Evolutionary conservation across 92 coral and sea anemone species (phyloP), one percentile per base, ranked within the genome.

Genomic region (Epizoanthus scotinus): DNA sequence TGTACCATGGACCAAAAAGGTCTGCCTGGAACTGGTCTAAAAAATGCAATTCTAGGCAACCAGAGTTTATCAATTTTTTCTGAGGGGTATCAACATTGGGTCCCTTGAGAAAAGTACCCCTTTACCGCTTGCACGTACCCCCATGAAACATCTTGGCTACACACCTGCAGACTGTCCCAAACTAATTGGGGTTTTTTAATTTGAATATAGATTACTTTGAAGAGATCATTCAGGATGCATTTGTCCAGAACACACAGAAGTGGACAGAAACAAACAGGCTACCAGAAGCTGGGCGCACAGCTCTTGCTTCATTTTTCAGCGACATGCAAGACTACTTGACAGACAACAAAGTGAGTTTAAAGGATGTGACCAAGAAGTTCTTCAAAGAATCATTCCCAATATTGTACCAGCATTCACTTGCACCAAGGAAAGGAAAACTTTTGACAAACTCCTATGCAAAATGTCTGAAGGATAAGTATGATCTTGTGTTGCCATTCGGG

Each of bases 391-490:
- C 94, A 5, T 96, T 86, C 70, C 94, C 96, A 56, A 74, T 92
- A 25, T 71, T 96, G 27, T 89, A 86, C 60, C 84, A 87, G 62
- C 84, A 82, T 24, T 54, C 87, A 10, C 78, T 90, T 47, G 77
- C 78, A 61, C 27, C 58, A 68, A 56, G 28, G 40, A 10, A 3
- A 3, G 83, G 81, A 53, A 79, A 69, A 54, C 81, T 70, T 68
- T 86, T 93, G 61, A 84, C 91, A 19, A 42, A 24, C 19, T 70
- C 67, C 44, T 93, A 83, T 78, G 89, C 86, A 64, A 87, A 87
- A 53, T 96, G 99, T 69, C 89, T 96, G 29, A 93, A 87, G 83
- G 90, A 91, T 52, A 89, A 86, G 18, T 73, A 89, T 65, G 87
- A 87, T 64, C 52, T 71, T 40, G 73, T 89, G 20, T 73, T 80